Base-by-base conservation (phyloP, 2,113 vertebrate species). In the Muscicapa adusta region DNA sequence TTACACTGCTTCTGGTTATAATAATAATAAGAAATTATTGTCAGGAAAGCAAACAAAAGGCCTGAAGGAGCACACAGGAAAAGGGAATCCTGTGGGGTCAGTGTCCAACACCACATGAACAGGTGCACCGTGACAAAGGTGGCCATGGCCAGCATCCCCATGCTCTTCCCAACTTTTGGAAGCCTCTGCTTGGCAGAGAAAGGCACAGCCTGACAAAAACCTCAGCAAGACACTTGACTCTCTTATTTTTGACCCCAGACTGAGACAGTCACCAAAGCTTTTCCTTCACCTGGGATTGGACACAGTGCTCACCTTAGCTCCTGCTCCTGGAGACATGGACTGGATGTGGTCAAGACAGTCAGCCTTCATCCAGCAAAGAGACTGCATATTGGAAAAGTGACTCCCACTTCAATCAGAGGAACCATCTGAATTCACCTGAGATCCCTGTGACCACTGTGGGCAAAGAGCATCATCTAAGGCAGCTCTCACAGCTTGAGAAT, bases 381-480 rank as follows among this genome's bases (percentile, higher is more conserved):
- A 73, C 0, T 17, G 33, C 14, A 12, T 28, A 28, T 18, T 1
- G 11, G 18, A 74, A 51, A 81, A 91, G 8, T 5, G 8, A 62
- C 33, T 58, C 43, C 48, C 33, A 42, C 16, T 29, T 36, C 33
- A 67, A 23, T 4, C 43, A 71, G 65, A 86, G 5, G 24, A 14
- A 54, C 14, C 10, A n/a, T 3, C 5, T 1, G 0, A 85, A 60
- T 19, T 57, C n/a, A 88, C 8, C 4, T 23, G 5, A 9, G 17
- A 25, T 62, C 29, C 29, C 63, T 28, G 28, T 42, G 51, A 56
- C 4, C 14, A 14, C 31, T n/a, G 29, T 54, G 47, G 28, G 43
- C 43, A 57, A 67, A 92, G 12, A 26, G 16, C 13, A 26, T 9
- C 48, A 68, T 4, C 67, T 36, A 60, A 68, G 22, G 45, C 45